phyloP scores from a whole-genome alignment of 2,113 vertebrate species.

The Etheostoma cragini region DNA sequence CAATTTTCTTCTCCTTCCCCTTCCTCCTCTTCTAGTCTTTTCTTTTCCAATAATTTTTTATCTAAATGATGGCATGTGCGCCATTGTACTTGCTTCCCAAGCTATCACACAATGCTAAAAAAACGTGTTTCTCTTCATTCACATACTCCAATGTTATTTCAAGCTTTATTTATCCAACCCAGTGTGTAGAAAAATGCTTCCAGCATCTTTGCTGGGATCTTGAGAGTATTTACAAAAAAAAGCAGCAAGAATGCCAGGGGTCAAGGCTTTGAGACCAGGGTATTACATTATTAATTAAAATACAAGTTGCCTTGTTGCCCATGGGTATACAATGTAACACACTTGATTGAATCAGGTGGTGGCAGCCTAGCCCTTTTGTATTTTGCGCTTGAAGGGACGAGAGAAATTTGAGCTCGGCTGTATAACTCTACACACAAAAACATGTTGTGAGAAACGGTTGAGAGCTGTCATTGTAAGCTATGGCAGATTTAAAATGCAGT shows the following conservation, averaged over 20 bases:
- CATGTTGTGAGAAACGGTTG: conserved; percentile 82
- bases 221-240: conserved; percentile 92
- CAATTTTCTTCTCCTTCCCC: background rate
- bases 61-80: conserved; percentile 15
- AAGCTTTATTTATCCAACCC: conserved; percentile 69
- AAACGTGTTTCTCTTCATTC: conserved; percentile 14
- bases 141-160: conserved; percentile 31
- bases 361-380: conserved; percentile 92
- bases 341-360: conserved; percentile 99
- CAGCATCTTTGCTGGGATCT: conserved; percentile 86
- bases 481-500: conserved; percentile 68
- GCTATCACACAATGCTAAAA: conserved; percentile 19
- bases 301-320: conserved; percentile 93
- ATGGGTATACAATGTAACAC: conserved; percentile 95
- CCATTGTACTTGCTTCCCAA: conserved; percentile 17
- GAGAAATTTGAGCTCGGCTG: conserved; percentile 90
- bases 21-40: background rate
- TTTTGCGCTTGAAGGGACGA: conserved; percentile 92
- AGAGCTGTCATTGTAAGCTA: conserved; percentile 78
- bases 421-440: conserved; percentile 86
- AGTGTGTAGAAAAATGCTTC: conserved; percentile 73
- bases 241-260: conserved; percentile 88
- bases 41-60: background rate
- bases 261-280: conserved; percentile 89
- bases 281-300: conserved; percentile 98